Conservation (phyloP, 2,113 vertebrate genomes). For the Connochaetes taurinus region DNA sequence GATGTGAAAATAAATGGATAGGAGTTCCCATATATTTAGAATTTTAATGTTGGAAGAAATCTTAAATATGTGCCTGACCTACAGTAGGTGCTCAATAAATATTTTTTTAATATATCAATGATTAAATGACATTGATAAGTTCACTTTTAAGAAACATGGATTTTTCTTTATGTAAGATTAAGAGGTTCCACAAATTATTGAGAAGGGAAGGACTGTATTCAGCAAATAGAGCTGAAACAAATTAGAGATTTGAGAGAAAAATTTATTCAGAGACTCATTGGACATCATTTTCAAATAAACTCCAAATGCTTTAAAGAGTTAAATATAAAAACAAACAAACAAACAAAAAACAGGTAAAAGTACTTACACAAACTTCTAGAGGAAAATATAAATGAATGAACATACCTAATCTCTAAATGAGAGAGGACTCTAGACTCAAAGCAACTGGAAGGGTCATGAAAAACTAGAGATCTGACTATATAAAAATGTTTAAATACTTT, state of each 20-base stretch:
- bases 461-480: neutral
- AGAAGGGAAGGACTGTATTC: neutral
- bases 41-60: conserved; percentile 5
- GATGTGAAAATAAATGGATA: neutral
- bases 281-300: neutral
- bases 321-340: neutral
- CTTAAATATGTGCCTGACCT: neutral
- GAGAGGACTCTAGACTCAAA: neutral
- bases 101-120: neutral
- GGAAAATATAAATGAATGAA: neutral
- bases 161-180: neutral
- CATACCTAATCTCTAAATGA: neutral
- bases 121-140: neutral
- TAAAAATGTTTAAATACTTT: neutral
- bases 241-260: neutral
- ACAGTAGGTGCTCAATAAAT: neutral
- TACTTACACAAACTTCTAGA: neutral
- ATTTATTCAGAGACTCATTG: neutral
- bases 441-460: neutral
- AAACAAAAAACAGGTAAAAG: neutral
- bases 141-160: conserved; percentile 7
- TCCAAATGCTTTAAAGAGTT: neutral
- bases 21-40: neutral
- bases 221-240: neutral
- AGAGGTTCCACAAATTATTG: neutral